phyloP scores from a whole-genome alignment of 2,888 invertebrate genomes.

The Drosophila gaucha region DNA sequence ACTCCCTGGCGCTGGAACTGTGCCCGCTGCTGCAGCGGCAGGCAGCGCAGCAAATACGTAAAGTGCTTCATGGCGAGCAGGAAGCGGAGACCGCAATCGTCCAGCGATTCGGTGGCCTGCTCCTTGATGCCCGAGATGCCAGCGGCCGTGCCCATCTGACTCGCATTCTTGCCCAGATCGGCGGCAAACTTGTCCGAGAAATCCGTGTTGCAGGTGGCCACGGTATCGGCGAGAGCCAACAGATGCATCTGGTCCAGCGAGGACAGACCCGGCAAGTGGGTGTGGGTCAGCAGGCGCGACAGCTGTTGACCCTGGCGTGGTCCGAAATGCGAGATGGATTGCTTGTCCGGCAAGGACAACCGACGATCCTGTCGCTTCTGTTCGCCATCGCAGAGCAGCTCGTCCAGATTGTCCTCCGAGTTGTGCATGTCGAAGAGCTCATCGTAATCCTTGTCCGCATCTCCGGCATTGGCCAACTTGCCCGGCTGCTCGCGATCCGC shows the following conservation, averaged over 20 bases:
- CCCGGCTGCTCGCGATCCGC: constrained; percentile 94
- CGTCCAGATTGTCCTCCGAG: constrained; percentile 93
- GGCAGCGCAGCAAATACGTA: constrained; percentile 95
- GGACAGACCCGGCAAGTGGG: constrained; percentile 96
- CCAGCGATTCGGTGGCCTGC: constrained; percentile 90
- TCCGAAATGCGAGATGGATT: constrained; percentile 93
- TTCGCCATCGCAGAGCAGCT: constrained; percentile 90
- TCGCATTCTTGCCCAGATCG: constrained; percentile 87
- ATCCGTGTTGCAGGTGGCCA: constrained; percentile 95
- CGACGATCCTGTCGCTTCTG: constrained; percentile 87
- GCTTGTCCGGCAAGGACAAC: constrained; percentile 90
- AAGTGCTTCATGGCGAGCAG: constrained; percentile 99
- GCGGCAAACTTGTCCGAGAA: constrained; percentile 93
- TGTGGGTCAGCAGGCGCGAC: constrained; percentile 96
- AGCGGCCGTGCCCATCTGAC: constrained; percentile 85
- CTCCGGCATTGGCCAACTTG: constrained; percentile 32
- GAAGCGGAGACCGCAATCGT: constrained; percentile 98
- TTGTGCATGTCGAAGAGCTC: constrained; percentile 94
- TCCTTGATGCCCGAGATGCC: constrained; percentile 24
- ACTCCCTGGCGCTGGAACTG: constrained; percentile 94
- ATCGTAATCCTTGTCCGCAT: constrained; percentile 90
- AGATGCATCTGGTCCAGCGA: constrained; percentile 99
- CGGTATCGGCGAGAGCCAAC: constrained; percentile 98
- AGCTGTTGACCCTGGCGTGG: constrained; percentile 93
- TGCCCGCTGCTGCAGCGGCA: constrained; percentile 95